Conservation (phyloP, 2,797 vertebrate species). For the Sylvilagus floridanus region DNA sequence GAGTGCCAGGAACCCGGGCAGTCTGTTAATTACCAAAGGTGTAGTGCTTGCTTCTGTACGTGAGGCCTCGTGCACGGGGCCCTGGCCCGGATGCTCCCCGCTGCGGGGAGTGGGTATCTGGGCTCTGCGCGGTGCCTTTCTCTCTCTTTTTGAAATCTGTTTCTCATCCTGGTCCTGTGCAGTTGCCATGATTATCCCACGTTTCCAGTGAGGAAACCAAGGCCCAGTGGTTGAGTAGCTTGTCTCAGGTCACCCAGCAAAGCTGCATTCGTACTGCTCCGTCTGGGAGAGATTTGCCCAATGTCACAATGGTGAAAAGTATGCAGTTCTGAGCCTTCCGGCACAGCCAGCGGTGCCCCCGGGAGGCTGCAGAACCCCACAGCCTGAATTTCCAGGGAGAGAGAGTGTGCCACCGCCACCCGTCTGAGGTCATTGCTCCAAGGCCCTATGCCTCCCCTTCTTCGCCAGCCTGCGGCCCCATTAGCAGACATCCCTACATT, state of each 20-base stretch:
- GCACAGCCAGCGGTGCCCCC: not conserved
- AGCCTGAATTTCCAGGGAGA: not conserved
- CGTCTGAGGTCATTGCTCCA: not conserved
- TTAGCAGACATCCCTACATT: not conserved
- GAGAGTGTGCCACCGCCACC: not conserved
- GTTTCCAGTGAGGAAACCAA: conserved; percentile 29
- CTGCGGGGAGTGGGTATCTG: not conserved
- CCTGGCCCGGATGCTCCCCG: not conserved
- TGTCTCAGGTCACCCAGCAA: not conserved
- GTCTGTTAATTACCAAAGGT: conserved; percentile 1
- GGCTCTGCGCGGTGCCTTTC: not conserved
- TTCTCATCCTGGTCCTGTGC: not conserved
- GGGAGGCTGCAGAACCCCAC: not conserved
- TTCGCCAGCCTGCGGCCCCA: not conserved
- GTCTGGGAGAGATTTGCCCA: not conserved
- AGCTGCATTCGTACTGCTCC: not conserved
- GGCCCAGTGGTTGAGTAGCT: not conserved
- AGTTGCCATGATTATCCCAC: not conserved
- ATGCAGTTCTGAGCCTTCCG: not conserved
- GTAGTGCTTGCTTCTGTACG: not conserved
- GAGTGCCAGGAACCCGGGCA: conserved; percentile 23
- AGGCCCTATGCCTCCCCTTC: not conserved
- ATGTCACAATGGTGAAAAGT: not conserved
- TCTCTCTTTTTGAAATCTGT: not conserved
- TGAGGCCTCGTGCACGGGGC: not conserved